Percentiles rank a stretch among this genome's conserved stretches.
Conservation (phyloP, 2,888 invertebrate species). For the Asteroscopus sphinx region DNA sequence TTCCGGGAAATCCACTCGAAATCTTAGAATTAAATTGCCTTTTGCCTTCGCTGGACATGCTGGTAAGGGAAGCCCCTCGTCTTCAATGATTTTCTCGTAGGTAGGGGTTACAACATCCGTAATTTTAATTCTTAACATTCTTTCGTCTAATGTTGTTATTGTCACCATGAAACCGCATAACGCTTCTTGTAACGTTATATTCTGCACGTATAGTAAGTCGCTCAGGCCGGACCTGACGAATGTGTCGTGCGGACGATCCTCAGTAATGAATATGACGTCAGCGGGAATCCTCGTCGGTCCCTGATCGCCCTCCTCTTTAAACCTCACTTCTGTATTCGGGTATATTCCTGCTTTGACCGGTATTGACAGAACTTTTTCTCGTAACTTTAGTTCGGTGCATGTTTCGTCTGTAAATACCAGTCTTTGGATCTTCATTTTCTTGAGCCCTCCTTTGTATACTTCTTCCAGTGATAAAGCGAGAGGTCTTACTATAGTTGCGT, state of each 20-base stretch:
- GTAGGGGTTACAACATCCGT: slow-evolving; percentile 92
- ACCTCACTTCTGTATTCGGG: slow-evolving; percentile 92
- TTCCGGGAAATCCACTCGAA: slow-evolving; percentile 86
- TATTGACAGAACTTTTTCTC: slow-evolving; percentile 93
- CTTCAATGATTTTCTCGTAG: slow-evolving; percentile 92
- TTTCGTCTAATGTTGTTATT: slow-evolving; percentile 92
- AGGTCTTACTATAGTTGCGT: slow-evolving; percentile 83
- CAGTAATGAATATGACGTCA: slow-evolving; percentile 93
- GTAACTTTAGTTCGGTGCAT: slow-evolving; percentile 90
- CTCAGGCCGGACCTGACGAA: slow-evolving; percentile 91
- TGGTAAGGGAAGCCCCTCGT: slow-evolving; percentile 93
- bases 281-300: slow-evolving; percentile 93
- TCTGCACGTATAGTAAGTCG: slow-evolving; percentile 91
- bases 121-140: slow-evolving; percentile 92
- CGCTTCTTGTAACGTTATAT: slow-evolving; percentile 92
- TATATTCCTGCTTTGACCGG: slow-evolving; percentile 94
- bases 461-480: slow-evolving; percentile 88
- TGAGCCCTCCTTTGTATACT: slow-evolving; percentile 93
- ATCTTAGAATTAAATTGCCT: slow-evolving; percentile 93
- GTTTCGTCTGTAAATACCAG: slow-evolving; percentile 92
- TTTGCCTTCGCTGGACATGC: slow-evolving; percentile 90
- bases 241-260: slow-evolving; percentile 92
- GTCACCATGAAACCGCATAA: slow-evolving; percentile 92
- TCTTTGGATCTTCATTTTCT: slow-evolving; percentile 95
- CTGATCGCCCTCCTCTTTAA: slow-evolving; percentile 95